Evolutionary conservation across 2,888 invertebrate genomes (phyloP), one percentile per base, ranked within the genome.

Genomic region (Drosophila maculinotata): DNA sequence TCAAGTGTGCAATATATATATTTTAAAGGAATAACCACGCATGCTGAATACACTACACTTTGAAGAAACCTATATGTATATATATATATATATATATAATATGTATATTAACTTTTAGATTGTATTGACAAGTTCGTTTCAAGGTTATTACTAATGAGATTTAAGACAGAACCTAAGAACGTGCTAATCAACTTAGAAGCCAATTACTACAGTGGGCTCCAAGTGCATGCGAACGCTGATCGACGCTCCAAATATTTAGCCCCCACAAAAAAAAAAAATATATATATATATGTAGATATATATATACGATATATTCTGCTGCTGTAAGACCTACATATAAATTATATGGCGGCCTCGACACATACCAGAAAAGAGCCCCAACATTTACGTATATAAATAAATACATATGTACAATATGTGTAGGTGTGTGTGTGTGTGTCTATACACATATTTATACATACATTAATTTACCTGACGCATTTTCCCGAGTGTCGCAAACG

Each of bases 401-500:
- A 31, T 1, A 31, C 31, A 31, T 6, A 31, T 31, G 6, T n/a
- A 26, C 10, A 26, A 7, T 23, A 14, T 15, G 8, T 15, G 8
- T 12, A 15, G 56, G 3, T 20, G 26, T 35, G 56, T 54, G 14
- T n/a, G n/a, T 28, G 25, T 36, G 10, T 35, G 26, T 26, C 25
- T 33, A 12, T 23, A 12, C 12, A 20, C 5, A 26, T 15, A 26
- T 28, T 10, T n/a, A 28, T 26, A 53, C 9, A 49, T 8, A 47
- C 20, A 51, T 74, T 62, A 41, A 76, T 67, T 76, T 72, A 76
- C 68, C 64, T 76, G 62, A 67, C 79, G 79, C 83, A 63, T 78
- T 73, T 72, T 45, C 51, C 69, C 79, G 77, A 73, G 77, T 84
- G 86, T 79, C 76, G 85, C 82, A 54, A 79, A 58, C 82, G 67